Evolutionary conservation across 2,113 vertebrate genomes (phyloP), one percentile per base, ranked within the genome.

Genomic region (Antigone vipio): DNA sequence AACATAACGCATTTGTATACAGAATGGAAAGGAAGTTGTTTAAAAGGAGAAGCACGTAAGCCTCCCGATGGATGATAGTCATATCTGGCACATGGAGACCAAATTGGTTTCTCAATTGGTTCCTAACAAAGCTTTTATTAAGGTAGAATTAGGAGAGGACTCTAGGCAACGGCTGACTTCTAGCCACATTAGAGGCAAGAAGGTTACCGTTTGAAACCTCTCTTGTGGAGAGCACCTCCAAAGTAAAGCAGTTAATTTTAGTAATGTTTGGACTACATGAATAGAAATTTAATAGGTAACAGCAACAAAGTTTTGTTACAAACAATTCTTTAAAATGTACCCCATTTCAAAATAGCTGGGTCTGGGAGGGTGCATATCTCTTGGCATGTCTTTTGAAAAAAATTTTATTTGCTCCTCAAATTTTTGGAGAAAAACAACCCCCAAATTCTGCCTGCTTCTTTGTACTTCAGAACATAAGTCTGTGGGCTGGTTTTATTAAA

Each of bases 381-480:
- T 74, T n/a, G 14, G 4, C 3, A 34, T 9, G 12, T 20, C 3
- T 50, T 87, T 59, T 18, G 20, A 83, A 79, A 67, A 40, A 40
- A 24, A 2, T 12, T 62, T 55, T 47, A 14, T 59, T 84, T 16
- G 8, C 5, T 4, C 11, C 8, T 2, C 5, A 12, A 8, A 0
- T 11, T 22, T 77, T 91, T 62, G 12, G 15, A 88, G 64, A 32
- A 74, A 52, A 53, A 10, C 1, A 0, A 1, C 0, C 0, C 2
- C 0, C 2, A 16, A 29, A 38, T 26, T 63, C 27, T 66, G 5
- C 19, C 9, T 56, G 11, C 16, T 83, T 55, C 18, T 89, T 84
- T 32, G 6, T 38, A 24, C 14, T 80, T 78, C 21, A 87, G 30
- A 77, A 44, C 9, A 64, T 13, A n/a, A 40, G 2, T n/a, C 30